Conservation (phyloP, 1,140 invertebrate species). For the Dreissena polymorpha region DNA sequence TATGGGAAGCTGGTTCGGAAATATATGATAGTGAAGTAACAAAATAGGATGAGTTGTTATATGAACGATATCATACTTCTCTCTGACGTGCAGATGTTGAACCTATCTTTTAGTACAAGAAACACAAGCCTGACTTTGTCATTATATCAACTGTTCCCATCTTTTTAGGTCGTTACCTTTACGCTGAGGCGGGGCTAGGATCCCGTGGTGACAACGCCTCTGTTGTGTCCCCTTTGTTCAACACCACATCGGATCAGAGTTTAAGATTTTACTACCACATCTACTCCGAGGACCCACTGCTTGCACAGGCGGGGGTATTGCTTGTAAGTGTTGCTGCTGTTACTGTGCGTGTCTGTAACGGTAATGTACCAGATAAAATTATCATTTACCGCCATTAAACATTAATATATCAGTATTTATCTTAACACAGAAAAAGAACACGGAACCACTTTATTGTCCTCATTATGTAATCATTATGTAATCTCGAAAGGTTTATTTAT, state of each 20-base stretch:
- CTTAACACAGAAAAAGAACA: too few relatives aligned
- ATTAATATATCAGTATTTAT: neutral
- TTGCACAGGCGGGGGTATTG: conserved; percentile 36
- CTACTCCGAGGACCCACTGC: conserved; percentile 21
- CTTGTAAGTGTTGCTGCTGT: neutral
- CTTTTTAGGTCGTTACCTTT: conserved; percentile 65
- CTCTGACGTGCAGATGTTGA: neutral
- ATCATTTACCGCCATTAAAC: neutral
- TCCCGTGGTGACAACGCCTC: conserved; percentile 48
- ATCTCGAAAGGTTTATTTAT: too few relatives aligned
- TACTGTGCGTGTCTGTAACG: neutral
- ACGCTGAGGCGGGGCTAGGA: conserved; percentile 66
- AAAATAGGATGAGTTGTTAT: neutral
- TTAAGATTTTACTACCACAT: conserved; percentile 69
- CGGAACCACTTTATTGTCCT: too few relatives aligned
- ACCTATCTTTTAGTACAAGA: neutral
- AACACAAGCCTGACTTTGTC: too few relatives aligned
- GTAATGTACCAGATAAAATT: neutral
- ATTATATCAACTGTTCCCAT: too few relatives aligned
- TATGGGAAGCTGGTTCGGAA: too few relatives aligned
- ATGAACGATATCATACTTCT: neutral
- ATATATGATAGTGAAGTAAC: neutral
- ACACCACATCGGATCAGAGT: conserved; percentile 45
- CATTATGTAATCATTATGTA: too few relatives aligned
- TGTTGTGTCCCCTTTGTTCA: conserved; percentile 59